A percentile compares a stretch with the other conserved stretches of the same genome.
These are phyloP conservation scores for Tetragnatha versicolor DNA, from an alignment of 1,140 invertebrate genomes.

Conservation along the genomic window DNA sequence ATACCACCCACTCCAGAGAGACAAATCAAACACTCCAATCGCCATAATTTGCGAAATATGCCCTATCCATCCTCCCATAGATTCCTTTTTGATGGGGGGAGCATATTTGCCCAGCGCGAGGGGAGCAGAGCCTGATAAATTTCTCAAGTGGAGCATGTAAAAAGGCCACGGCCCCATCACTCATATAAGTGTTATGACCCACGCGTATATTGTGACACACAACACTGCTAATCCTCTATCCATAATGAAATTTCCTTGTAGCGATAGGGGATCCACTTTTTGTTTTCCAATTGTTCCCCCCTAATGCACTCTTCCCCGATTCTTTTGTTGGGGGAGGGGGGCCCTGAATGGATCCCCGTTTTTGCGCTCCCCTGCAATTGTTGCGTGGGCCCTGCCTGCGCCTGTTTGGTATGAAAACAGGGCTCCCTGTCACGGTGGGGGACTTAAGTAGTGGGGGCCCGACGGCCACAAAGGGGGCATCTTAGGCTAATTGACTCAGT, in stretches of 20 bases:
- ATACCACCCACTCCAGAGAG: not conserved
- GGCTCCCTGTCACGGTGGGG: no score
- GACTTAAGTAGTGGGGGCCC: no score
- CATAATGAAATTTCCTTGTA: slow-evolving; percentile 18
- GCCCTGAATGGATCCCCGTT: not conserved
- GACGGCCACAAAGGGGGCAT: no score
- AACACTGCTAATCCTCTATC: slow-evolving; percentile 26
- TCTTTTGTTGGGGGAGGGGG: not conserved
- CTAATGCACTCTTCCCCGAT: slow-evolving; percentile 14
- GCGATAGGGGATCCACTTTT: slow-evolving; percentile 21
- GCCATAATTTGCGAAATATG: no score
- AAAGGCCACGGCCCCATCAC: slow-evolving; percentile 32
- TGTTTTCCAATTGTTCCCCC: slow-evolving; percentile 19
- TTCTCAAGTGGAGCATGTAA: not conserved
- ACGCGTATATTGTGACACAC: not conserved
- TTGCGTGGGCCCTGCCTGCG: not conserved
- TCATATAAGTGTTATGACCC: slow-evolving; percentile 39
- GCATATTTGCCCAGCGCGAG: not conserved
- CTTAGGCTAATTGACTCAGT: no score
- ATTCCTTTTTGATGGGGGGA: not conserved
- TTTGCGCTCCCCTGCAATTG: not conserved
- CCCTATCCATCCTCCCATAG: not conserved
- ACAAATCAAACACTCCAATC: not conserved
- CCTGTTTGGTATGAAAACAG: no score
- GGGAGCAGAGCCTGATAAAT: no score